Evolutionary conservation across 2,797 vertebrate genomes (phyloP).

Genomic region (Champsocephalus gunnari): DNA sequence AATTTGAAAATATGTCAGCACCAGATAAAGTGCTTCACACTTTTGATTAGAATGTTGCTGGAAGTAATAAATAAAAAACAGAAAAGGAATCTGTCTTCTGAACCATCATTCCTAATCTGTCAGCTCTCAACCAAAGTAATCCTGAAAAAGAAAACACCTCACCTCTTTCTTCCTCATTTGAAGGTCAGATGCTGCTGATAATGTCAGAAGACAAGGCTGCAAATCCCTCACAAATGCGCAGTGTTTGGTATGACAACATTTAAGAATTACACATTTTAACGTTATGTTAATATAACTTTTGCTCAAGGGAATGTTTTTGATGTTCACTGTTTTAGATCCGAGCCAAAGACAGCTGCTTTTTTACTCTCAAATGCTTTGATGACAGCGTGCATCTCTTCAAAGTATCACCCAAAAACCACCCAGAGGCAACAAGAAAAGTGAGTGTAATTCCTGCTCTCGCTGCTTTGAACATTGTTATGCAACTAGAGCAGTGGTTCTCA

Average conservation of each 20-base stretch:
- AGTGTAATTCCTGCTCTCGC: slow-evolving; percentile 15
- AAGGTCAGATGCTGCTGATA: slow-evolving; percentile 90
- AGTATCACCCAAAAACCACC: slow-evolving; percentile 87
- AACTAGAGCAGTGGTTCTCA: too few relatives aligned
- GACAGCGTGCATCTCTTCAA: slow-evolving; percentile 95
- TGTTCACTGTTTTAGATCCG: slow-evolving; percentile 84
- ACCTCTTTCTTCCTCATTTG: not conserved
- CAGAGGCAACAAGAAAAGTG: slow-evolving; percentile 91
- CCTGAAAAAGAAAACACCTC: not conserved
- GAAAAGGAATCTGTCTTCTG: not conserved
- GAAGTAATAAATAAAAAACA: not conserved
- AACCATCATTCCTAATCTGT: not conserved
- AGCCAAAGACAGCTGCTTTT: slow-evolving; percentile 88
- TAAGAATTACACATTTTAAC: not conserved
- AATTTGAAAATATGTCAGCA: slow-evolving; percentile 10
- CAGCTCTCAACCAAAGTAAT: not conserved
- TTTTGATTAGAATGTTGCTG: slow-evolving; percentile 31
- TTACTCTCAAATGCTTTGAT: slow-evolving; percentile 95
- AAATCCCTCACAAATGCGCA: slow-evolving; percentile 93
- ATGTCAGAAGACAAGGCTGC: slow-evolving; percentile 90
- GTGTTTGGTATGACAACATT: slow-evolving; percentile 87
- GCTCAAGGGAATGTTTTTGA: not conserved
- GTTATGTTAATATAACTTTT: not conserved
- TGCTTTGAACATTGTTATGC: not conserved
- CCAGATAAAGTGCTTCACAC: slow-evolving; percentile 11